Evolutionary conservation across 1,140 invertebrate species (phyloP), one percentile per base, ranked within the genome.

Genomic region (Neelides sp.): DNA sequence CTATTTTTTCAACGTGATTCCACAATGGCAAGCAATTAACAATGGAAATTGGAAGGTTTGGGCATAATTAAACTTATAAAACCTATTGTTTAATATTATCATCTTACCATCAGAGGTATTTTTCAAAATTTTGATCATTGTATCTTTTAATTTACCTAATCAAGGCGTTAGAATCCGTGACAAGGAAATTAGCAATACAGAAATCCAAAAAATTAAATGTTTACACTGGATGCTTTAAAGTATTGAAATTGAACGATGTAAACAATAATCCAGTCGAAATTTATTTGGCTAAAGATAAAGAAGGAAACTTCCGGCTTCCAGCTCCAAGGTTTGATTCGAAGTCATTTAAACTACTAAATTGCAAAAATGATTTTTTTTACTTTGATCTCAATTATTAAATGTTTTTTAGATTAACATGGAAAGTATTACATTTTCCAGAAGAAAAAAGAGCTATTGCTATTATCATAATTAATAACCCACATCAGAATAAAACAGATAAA

Each of bases 21-120:
- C 77, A 1, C 77, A 77, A 42, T 81, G 78, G 78, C 75, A 79
- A 50, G 70, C 68, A 4, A 75, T 80, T 52, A 79, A 79, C 55
- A 74, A 68, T 41, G 75, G 74, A 30, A 80, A 80, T 63, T 81
- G 78, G 78, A 69, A 70, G 1, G 60, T 64, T n/a, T n/a, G n/a
- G n/a, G n/a, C n/a, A 1, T 32, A 32, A 8, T n/a, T n/a, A n/a
- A n/a, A n/a, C n/a, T n/a, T n/a, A n/a, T n/a, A n/a, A n/a, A n/a
- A n/a, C n/a, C n/a, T n/a, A n/a, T n/a, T n/a, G n/a, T n/a, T n/a
- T n/a, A n/a, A n/a, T n/a, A n/a, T n/a, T n/a, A n/a, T n/a, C n/a
- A n/a, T n/a, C n/a, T n/a, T 46, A 39, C 20, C n/a, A 39, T 8
- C 24, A 12, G 12, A 22, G 2, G 8, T 39, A 37, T 37, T 37